These are phyloP conservation scores for Lepidostoma basale DNA, from an alignment of 1,140 invertebrate species.

Conservation along the genomic window DNA sequence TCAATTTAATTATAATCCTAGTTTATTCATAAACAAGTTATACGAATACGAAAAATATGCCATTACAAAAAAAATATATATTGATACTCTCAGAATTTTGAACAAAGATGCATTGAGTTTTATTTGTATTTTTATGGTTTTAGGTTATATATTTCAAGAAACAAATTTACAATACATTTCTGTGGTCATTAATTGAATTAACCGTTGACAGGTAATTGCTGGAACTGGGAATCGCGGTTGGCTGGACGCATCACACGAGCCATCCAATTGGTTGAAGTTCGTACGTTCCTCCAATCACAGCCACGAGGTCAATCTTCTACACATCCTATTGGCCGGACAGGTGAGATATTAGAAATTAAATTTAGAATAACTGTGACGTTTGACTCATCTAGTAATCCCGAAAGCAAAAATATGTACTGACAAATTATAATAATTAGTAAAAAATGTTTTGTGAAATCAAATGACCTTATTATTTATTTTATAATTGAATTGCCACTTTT, in stretches of 20 bases:
- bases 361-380: neutral
- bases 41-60: too few species aligned
- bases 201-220: slow-evolving; percentile 69
- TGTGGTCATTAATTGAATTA: neutral
- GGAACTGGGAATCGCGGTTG: slow-evolving; percentile 74
- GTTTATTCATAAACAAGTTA: too few species aligned
- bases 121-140: too few species aligned
- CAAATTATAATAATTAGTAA: neutral
- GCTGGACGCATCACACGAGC: slow-evolving; percentile 76
- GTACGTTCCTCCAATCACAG: slow-evolving; percentile 70
- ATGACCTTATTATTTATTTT: too few species aligned
- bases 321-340: slow-evolving; percentile 72
- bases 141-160: too few species aligned
- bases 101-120: too few species aligned
- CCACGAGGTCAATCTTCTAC: slow-evolving; percentile 72
- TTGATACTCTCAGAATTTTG: too few species aligned
- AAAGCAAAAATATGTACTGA: neutral
- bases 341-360: slow-evolving; percentile 59
- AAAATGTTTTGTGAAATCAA: neutral
- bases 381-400: neutral
- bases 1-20: too few species aligned
- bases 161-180: too few species aligned
- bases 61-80: too few species aligned
- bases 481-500: neutral
- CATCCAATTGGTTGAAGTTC: slow-evolving; percentile 81